These are phyloP conservation scores for Orthosia gracilis DNA, from an alignment of 2,888 invertebrate species.

Conservation along the genomic window DNA sequence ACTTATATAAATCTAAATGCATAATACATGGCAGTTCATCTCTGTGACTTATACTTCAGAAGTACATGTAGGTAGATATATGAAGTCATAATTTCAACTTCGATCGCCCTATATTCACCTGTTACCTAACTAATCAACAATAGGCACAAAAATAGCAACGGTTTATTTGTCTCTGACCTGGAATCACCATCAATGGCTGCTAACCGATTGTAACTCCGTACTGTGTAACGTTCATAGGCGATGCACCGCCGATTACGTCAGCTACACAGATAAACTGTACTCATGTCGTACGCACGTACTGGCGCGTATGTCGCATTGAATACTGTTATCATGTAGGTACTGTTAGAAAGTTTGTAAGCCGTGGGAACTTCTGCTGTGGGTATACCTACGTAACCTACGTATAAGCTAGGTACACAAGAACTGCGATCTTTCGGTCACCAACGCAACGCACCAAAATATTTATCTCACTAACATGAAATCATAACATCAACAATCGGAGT, in stretches of 20 bases:
- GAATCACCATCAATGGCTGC: conserved; percentile 26
- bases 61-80: too few species aligned
- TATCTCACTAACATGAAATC: not conserved
- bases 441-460: not conserved
- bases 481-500: not conserved
- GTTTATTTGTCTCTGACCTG: conserved; percentile 27
- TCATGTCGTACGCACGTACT: conserved; percentile 29
- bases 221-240: conserved; percentile 9
- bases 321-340: conserved; percentile 47
- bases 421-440: not conserved
- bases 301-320: conserved; percentile 53
- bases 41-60: not conserved
- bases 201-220: conserved; percentile 22
- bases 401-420: not conserved
- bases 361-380: conserved; percentile 41
- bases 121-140: not conserved
- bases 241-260: conserved; percentile 47
- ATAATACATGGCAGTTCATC: not conserved
- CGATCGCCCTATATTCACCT: not conserved
- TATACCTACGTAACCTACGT: too few species aligned
- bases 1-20: too few species aligned
- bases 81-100: not conserved
- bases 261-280: conserved; percentile 39
- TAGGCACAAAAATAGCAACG: conserved; percentile 9
- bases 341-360: conserved; percentile 46